Conservation (phyloP, 1,140 invertebrate genomes). For the Brachionus paranguensis region DNA sequence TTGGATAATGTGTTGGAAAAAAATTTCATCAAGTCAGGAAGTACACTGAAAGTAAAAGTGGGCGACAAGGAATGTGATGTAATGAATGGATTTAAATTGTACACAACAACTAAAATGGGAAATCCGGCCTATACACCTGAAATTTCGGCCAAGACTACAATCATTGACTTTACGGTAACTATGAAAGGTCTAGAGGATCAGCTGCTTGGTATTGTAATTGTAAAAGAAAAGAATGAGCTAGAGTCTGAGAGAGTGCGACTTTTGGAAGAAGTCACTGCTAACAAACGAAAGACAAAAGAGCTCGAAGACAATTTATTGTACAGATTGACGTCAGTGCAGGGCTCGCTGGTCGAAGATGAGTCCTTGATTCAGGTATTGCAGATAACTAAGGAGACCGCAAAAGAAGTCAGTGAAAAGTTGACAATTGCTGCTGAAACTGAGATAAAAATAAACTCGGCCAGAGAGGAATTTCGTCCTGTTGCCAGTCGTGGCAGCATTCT, state of each 20-base stretch:
- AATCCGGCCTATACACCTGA: conserved; percentile 95
- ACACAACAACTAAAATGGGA: conserved; percentile 88
- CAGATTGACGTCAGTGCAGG: conserved; percentile 79
- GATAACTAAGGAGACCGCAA: conserved; percentile 83
- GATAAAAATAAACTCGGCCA: conserved; percentile 82
- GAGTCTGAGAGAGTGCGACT: conserved; percentile 84
- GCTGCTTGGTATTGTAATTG: conserved; percentile 79
- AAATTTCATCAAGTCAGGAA: conserved; percentile 94
- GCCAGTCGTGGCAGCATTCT: conserved; percentile 84
- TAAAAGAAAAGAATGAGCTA: conserved; percentile 87
- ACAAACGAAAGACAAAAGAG: conserved; percentile 90
- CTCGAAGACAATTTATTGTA: conserved; percentile 83
- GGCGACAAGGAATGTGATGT: conserved; percentile 95
- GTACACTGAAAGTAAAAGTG: conserved; percentile 84
- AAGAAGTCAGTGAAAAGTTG: conserved; percentile 89
- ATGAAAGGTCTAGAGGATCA: conserved; percentile 94
- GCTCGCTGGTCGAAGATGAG: conserved; percentile 89
- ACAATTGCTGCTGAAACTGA: conserved; percentile 83
- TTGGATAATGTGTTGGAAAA: conserved; percentile 93
- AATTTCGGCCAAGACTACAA: conserved; percentile 88
- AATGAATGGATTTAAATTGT: conserved; percentile 87
- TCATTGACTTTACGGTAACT: conserved; percentile 95
- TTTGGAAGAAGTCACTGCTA: conserved; percentile 90
- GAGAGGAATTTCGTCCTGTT: conserved; percentile 89
- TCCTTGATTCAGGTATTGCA: conserved; percentile 83